Percentiles rank a stretch among this genome's conserved stretches.
These are phyloP conservation scores for Mythimna impura DNA, from an alignment of 2,888 invertebrate species.

Conservation along the genomic window DNA sequence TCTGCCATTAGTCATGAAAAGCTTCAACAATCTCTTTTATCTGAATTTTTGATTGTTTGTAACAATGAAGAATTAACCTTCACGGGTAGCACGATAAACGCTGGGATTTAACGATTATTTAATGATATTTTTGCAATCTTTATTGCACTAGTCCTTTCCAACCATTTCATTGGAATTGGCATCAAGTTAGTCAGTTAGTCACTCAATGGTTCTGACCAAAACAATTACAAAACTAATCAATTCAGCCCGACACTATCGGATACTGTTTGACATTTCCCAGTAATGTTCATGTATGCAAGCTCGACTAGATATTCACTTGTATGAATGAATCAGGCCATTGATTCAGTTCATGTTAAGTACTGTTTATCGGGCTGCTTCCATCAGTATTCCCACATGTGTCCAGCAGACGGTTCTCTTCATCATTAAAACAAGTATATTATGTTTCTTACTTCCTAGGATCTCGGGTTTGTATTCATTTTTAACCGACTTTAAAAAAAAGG, in stretches of 20 bases:
- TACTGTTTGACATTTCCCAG: conserved; percentile 57
- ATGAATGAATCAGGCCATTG: conserved; percentile 64
- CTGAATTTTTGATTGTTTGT: conserved; percentile 2
- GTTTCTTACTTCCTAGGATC: conserved; percentile 49
- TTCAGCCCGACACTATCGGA: conserved; percentile 23
- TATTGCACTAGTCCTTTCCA: background rate
- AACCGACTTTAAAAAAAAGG: too few relatives aligned
- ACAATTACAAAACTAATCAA: conserved; percentile 4
- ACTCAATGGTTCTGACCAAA: background rate
- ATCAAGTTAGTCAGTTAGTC: background rate
- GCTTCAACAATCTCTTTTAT: conserved; percentile 26
- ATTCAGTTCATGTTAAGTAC: conserved; percentile 61
- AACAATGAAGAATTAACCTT: conserved; percentile 32
- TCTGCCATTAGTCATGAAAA: conserved; percentile 49
- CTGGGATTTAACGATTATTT: conserved; percentile 1
- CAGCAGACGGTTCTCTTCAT: conserved; percentile 50
- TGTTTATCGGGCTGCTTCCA: conserved; percentile 59
- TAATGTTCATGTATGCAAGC: conserved; percentile 49
- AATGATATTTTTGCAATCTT: conserved; percentile 12
- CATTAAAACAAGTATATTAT: conserved; percentile 31
- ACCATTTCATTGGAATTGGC: background rate
- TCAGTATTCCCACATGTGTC: conserved; percentile 60
- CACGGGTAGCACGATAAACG: background rate
- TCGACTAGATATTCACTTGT: conserved; percentile 34
- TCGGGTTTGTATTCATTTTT: background rate